These are phyloP conservation scores for Papilio xuthus DNA, from an alignment of 1,140 invertebrate species.

Conservation along the genomic window DNA sequence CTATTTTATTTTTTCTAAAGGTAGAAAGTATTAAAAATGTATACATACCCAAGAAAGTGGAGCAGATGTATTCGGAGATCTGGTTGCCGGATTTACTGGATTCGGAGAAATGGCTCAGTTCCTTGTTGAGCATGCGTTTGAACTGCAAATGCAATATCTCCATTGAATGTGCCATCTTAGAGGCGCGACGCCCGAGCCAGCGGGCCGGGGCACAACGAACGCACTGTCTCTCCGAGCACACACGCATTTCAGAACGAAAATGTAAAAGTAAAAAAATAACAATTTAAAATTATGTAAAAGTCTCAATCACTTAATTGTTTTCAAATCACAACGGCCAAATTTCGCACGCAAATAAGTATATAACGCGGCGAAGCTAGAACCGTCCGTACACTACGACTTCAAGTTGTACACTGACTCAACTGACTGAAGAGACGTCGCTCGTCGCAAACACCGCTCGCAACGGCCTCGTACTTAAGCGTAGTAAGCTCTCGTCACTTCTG, in stretches of 20 bases:
- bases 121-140: slow-evolving; percentile 99
- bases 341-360: slow-evolving; percentile 42
- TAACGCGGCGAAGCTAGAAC: slow-evolving; percentile 39
- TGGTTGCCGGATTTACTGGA: slow-evolving; percentile 99
- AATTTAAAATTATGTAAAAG: slow-evolving; percentile 25
- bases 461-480: slow-evolving; percentile 57
- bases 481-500: slow-evolving; percentile 50
- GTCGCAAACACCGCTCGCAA: slow-evolving; percentile 41
- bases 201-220: slow-evolving; percentile 63
- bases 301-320: slow-evolving; percentile 26
- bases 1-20: not conserved
- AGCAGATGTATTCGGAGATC: slow-evolving; percentile 99
- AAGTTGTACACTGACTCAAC: slow-evolving; percentile 17
- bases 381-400: slow-evolving; percentile 20
- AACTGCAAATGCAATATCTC: slow-evolving; percentile 90
- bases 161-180: slow-evolving; percentile 72
- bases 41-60: slow-evolving; percentile 97
- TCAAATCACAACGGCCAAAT: slow-evolving; percentile 39
- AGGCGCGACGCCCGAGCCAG: slow-evolving; percentile 66
- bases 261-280: slow-evolving; percentile 45
- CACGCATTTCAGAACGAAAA: slow-evolving; percentile 69
- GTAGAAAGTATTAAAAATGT: not conserved
- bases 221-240: slow-evolving; percentile 69
- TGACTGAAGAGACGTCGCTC: slow-evolving; percentile 57
- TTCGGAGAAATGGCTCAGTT: slow-evolving; percentile 99